Percentiles rank a stretch among this genome's conserved stretches.
These are phyloP conservation scores for Eupleurogrammus muticus DNA, from an alignment of 2,797 vertebrate genomes.

Conservation along the genomic window DNA sequence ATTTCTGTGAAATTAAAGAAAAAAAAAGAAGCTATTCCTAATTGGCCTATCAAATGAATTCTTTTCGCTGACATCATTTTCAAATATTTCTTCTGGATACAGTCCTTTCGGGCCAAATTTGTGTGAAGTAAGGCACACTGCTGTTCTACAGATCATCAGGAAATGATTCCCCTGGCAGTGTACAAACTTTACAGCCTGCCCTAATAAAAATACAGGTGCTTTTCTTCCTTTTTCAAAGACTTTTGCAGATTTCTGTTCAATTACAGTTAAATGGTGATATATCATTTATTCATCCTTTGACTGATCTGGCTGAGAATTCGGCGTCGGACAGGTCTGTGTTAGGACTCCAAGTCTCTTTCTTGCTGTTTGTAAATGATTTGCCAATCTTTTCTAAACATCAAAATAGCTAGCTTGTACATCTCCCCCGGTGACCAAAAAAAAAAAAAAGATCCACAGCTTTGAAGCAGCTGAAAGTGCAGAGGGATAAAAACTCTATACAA, in stretches of 20 bases:
- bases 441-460: conserved; percentile 80
- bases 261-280: conserved; percentile 58
- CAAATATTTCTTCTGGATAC: conserved; percentile 59
- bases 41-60: conserved; percentile 62
- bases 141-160: conserved; percentile 78
- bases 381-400: conserved; percentile 86
- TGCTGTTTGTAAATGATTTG: conserved; percentile 81
- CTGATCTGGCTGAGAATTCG: conserved; percentile 38
- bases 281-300: conserved; percentile 68
- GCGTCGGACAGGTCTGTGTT: conserved; percentile 5
- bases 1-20: conserved; percentile 53
- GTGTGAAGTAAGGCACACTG: conserved; percentile 64
- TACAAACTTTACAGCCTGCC: conserved; percentile 71
- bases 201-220: conserved; percentile 81
- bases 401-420: conserved; percentile 87
- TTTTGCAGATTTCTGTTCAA: conserved; percentile 76
- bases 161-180: conserved; percentile 70
- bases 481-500: conserved; percentile 79
- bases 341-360: conserved; percentile 40
- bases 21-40: conserved; percentile 50
- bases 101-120: conserved; percentile 61
- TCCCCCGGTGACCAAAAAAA: conserved; percentile 65
- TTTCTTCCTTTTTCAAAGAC: conserved; percentile 68
- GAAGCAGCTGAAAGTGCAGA: conserved; percentile 82
- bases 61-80: conserved; percentile 67